Conservation (phyloP, 1,140 invertebrate species). For the Drosophila nasuta region DNA sequence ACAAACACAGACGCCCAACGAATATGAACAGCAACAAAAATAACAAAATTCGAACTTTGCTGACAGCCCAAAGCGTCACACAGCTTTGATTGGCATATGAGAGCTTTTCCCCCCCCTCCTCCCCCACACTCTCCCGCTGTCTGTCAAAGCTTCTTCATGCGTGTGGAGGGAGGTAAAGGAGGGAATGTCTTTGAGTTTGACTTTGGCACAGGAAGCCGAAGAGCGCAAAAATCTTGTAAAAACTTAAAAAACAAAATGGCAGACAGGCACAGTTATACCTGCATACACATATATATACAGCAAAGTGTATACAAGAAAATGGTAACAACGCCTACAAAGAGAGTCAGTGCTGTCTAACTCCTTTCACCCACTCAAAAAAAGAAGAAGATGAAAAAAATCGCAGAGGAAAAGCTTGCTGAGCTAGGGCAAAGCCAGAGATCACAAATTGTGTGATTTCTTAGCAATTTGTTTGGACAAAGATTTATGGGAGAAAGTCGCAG, state of each 20-base stretch:
- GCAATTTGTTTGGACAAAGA: conserved; percentile 44
- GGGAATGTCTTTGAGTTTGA: conserved; percentile 42
- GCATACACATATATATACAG: neutral
- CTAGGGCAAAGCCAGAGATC: conserved; percentile 37
- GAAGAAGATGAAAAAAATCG: neutral
- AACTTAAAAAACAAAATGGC: conserved; percentile 3
- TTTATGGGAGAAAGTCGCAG: conserved; percentile 53
- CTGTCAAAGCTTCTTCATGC: conserved; percentile 8
- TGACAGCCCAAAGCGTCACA: conserved; percentile 27
- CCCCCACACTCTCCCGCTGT: neutral
- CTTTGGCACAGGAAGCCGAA: conserved; percentile 9
- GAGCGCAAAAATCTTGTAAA: neutral
- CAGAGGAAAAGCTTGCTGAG: conserved; percentile 1
- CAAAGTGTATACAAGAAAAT: neutral
- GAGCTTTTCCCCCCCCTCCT: conserved; percentile 1
- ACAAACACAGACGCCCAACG: neutral
- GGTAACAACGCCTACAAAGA: conserved; percentile 28
- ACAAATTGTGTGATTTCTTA: conserved; percentile 45
- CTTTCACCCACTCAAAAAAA: conserved; percentile 48
- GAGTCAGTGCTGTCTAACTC: conserved; percentile 41
- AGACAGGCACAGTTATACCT: conserved; percentile 43
- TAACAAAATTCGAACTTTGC: conserved; percentile 37
- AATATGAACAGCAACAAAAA: conserved; percentile 31
- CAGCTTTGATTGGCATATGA: conserved; percentile 57
- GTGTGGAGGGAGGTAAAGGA: conserved; percentile 21